Percentiles rank a stretch among this genome's conserved stretches.
Evolutionary conservation across 92 coral and sea anemone genomes (phyloP).

Genomic region (Epizoanthus stellaris): DNA sequence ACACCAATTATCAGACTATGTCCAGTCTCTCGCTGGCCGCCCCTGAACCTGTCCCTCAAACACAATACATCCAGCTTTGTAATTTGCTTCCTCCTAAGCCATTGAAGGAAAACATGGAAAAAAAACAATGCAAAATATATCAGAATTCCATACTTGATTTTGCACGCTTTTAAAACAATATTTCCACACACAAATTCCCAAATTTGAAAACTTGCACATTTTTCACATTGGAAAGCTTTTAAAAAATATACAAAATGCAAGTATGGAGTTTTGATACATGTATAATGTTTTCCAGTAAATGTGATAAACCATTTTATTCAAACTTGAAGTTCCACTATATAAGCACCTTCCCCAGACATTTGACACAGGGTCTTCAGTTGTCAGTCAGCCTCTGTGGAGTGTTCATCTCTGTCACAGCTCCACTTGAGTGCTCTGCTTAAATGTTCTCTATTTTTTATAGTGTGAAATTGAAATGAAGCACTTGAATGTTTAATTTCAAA

Average conservation of each 20-base stretch:
- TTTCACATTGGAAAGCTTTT: no score
- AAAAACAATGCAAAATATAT: not conserved
- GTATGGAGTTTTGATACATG: no score
- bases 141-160: no score
- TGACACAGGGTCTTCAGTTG: not conserved
- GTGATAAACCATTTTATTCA: not conserved
- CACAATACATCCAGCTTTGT: conserved; percentile 79
- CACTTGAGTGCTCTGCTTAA: no score
- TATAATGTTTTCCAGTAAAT: not conserved
- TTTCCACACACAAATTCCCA: not conserved
- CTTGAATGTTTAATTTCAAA: no score
- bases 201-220: not conserved
- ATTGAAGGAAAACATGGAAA: not conserved
- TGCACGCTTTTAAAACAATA: not conserved
- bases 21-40: conserved; percentile 82
- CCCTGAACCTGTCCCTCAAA: conserved; percentile 84
- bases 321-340: no score
- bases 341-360: no score
- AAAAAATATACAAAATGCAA: no score
- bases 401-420: no score
- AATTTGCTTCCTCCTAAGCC: conserved; percentile 75
- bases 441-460: no score
- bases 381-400: no score
- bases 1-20: conserved; percentile 87
- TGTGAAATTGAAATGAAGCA: no score